phyloP scores from a whole-genome alignment of 2,113 vertebrate genomes.

The Xiphorhynchus elegans region DNA sequence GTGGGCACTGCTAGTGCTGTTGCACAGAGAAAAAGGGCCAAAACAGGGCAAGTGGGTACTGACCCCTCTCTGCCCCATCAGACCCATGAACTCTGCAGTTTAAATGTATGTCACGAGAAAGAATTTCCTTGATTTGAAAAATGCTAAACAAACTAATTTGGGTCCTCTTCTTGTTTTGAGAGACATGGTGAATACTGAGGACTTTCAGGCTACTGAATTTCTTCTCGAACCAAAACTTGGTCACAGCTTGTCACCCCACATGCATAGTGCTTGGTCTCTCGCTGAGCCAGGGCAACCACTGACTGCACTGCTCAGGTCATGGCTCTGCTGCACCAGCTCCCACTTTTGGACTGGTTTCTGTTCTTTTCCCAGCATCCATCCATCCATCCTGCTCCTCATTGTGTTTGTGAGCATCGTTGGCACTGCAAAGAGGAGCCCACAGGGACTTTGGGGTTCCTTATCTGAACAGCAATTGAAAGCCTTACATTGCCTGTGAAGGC shows the following conservation, averaged over 20 bases:
- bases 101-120: not conserved
- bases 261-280: not conserved
- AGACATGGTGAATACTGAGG: not conserved
- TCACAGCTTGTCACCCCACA: not conserved
- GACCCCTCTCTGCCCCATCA: not conserved
- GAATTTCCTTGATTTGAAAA: not conserved
- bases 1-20: not conserved
- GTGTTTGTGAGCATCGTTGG: not conserved
- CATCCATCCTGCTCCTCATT: not conserved
- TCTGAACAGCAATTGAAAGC: not conserved
- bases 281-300: rapidly evolving
- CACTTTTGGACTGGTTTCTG: not conserved
- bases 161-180: not conserved
- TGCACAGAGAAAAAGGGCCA: not conserved
- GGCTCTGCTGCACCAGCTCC: rapidly evolving
- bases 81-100: not conserved
- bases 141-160: not conserved
- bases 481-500: rapidly evolving
- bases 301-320: not conserved
- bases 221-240: not conserved
- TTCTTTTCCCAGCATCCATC: not conserved
- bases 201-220: not conserved
- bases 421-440: not conserved
- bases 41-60: not conserved
- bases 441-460: rapidly evolving